These are phyloP conservation scores for Lagorchestes hirsutus DNA, from an alignment of 2,797 vertebrate genomes.

Conservation along the genomic window DNA sequence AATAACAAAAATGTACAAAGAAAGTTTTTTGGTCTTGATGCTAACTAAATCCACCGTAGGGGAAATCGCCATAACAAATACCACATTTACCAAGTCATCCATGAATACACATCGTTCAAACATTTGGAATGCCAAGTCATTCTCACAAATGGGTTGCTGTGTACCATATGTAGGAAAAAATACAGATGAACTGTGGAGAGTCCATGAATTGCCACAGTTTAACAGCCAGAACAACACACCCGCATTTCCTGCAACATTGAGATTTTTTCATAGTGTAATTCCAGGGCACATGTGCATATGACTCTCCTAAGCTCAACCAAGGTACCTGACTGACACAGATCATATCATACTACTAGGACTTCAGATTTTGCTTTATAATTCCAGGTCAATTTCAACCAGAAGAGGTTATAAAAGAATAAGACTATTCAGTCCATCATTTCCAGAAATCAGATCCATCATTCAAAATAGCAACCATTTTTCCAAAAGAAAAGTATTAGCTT, in stretches of 20 bases:
- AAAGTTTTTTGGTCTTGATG: constrained; percentile 20
- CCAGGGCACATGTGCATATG: not conserved
- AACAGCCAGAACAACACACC: not conserved
- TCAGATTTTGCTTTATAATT: constrained; percentile 22
- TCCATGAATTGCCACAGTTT: constrained; percentile 1
- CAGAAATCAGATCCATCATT: constrained; percentile 19
- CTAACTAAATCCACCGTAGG: not conserved
- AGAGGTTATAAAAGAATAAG: not conserved
- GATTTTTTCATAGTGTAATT: not conserved
- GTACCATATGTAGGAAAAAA: constrained; percentile 15
- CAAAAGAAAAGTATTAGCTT: not conserved
- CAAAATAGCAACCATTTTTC: constrained; percentile 4
- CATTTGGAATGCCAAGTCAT: not conserved
- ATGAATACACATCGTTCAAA: not conserved
- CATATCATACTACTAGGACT: constrained; percentile 18
- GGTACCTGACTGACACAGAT: constrained; percentile 18
- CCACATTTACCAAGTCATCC: not conserved
- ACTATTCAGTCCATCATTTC: not conserved
- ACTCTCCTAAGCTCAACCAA: not conserved
- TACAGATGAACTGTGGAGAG: not conserved
- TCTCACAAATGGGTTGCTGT: not conserved
- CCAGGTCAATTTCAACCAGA: constrained; percentile 11
- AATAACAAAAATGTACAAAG: not conserved
- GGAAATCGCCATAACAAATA: constrained; percentile 6
- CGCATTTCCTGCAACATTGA: not conserved